These are phyloP conservation scores for Myotis vivesi DNA, from an alignment of 2,797 vertebrate species.

Conservation along the genomic window DNA sequence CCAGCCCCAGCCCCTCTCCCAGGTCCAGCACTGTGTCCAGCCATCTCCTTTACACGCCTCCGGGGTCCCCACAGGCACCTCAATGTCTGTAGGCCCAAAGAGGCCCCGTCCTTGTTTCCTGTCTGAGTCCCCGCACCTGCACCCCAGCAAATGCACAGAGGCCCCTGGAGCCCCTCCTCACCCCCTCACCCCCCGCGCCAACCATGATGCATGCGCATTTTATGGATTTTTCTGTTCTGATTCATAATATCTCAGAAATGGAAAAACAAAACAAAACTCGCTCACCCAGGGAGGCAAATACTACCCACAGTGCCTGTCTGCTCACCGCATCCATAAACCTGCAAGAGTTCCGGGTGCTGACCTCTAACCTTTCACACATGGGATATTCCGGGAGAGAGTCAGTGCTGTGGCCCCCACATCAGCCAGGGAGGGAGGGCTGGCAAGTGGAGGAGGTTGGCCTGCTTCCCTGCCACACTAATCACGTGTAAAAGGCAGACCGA, in stretches of 20 bases:
- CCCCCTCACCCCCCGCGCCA: too few species aligned
- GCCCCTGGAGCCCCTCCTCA: background rate
- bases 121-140: background rate
- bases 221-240: background rate
- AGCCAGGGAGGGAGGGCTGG: fast-evolving
- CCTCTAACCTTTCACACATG: fast-evolving
- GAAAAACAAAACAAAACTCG: background rate
- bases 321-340: fast-evolving
- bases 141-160: background rate
- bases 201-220: fast-evolving
- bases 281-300: fast-evolving
- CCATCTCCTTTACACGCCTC: too few species aligned
- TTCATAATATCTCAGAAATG: fast-evolving
- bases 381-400: background rate
- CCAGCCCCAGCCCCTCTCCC: background rate
- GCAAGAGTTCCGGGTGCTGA: background rate
- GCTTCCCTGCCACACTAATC: background rate
- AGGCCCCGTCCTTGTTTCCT: background rate
- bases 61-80: background rate
- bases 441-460: background rate
- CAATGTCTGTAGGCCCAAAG: background rate
- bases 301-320: fast-evolving
- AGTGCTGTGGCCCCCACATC: background rate
- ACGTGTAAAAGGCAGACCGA: background rate
- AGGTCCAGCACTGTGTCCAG: background rate